Conservation (phyloP, 2,113 vertebrate species). For the Salvelinus namaycush region DNA sequence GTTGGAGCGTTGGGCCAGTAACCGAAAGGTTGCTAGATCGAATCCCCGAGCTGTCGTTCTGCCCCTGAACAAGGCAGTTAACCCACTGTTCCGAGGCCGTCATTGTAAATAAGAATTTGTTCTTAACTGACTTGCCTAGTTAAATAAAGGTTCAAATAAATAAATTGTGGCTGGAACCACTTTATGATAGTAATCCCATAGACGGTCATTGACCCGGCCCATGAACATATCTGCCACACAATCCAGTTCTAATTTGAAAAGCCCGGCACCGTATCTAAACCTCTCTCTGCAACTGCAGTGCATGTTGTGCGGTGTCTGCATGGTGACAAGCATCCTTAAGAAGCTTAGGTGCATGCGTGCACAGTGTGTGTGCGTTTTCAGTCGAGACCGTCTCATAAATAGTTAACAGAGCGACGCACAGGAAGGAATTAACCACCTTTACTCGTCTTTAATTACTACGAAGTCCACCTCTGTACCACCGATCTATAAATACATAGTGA, state of each 20-base stretch:
- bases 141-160: too few relatives aligned
- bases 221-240: conserved; percentile 66
- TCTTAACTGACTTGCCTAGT: too few relatives aligned
- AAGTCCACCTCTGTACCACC: conserved; percentile 62
- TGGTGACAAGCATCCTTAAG: conserved; percentile 64
- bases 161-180: conserved; percentile 30
- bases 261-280: conserved; percentile 74
- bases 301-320: conserved; percentile 68
- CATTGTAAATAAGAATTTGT: too few relatives aligned
- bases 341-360: conserved; percentile 68
- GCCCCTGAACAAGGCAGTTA: too few relatives aligned
- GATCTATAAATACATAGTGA: conserved; percentile 61
- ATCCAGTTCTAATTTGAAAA: conserved; percentile 74
- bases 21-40: too few relatives aligned
- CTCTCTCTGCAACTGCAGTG: conserved; percentile 59
- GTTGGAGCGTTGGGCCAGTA: too few relatives aligned
- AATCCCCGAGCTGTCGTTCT: too few relatives aligned
- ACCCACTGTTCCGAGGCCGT: too few relatives aligned
- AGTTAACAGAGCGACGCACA: conserved; percentile 40
- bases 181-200: conserved; percentile 62
- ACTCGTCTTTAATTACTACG: conserved; percentile 66
- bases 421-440: conserved; percentile 67
- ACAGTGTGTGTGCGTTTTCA: conserved; percentile 31
- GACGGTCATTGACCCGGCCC: conserved; percentile 65
- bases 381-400: neutral